Base-by-base conservation (phyloP, 64 coral and sea anemone species). In the Catalaphyllia jardinei region DNA sequence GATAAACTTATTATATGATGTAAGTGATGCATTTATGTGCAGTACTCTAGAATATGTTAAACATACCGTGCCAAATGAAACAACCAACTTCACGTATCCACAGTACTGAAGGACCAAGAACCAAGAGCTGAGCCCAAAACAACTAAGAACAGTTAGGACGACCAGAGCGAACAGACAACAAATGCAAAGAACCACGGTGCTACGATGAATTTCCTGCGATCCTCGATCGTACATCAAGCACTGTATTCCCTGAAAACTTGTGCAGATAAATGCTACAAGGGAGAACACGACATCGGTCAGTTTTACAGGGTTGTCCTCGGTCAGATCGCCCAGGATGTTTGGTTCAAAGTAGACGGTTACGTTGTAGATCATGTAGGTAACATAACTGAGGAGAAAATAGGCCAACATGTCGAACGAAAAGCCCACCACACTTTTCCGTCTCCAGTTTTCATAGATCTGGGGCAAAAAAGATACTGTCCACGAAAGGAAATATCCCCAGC, bases 361-460 rank as follows among this genome's bases (percentile, higher is more conserved):
- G 38, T 96, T 96, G 77, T 96, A 96, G 54, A 93, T 93, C 71
- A 90, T 8, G 73, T 96, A 96, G 1, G 91, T 88, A 4, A 96
- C 30, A 59, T 93, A 96, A 38, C 94, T 96, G 20, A 96, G 75
- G 39, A 91, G 67, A 71, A 96, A 96, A 55, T 96, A 96, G 0
- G 81, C 67, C 0, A 93, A 67, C 94, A 96, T 93, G 77, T 96
- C 94, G 88, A 96, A 96, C 1, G 94, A 96, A 82, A 84, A 93
- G 12, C 94, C 94, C 5, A 96, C 87, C 28, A 93, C 94, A 31
- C 94, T 82, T 72, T 88, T 96, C 11, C 94, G 88, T 14, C 91
- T 87, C 91, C 80, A 96, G 77, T 96, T 96, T 60, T 96, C 94
- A 59, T 96, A 96, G 22, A 96, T 96, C 75, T 96, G 94, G 0